Base-by-base conservation (phyloP, 2,797 vertebrate genomes). In the Astyanax mexicanus region DNA sequence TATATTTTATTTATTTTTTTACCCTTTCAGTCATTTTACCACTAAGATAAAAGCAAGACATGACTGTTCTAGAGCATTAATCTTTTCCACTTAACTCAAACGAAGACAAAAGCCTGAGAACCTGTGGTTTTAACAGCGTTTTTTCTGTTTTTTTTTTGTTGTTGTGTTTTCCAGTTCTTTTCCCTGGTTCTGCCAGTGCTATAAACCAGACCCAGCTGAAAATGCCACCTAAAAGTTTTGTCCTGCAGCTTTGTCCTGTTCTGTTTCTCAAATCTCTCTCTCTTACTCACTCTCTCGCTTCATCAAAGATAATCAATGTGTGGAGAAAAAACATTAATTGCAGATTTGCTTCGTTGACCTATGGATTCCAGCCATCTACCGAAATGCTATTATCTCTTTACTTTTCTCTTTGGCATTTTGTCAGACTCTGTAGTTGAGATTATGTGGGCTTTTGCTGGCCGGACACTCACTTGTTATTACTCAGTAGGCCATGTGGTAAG, bases 81-180 rank as follows among this genome's bases (percentile, higher is more conserved):
- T 85, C 88, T 87, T 90, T 85, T 96, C 96, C 95, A 95, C 94
- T 93, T 95, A 94, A 95, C 95, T 91, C 95, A 93, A 92, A 93
- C 92, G 42, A n/a, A n/a, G n/a, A n/a, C n/a, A 92, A 72, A 95
- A 92, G 93, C 86, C 88, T 93, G 95, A 95, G 96, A 94, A 96
- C 93, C 94, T 93, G n/a, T 93, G n/a, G n/a, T 97, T 95, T 98
- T 99, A 99, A 99, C 95, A 94, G 96, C 98, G 96, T 96, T 98
- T 80, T n/a, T 82, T 75, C 72, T 75, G 95, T 98, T 96, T 98
- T 96, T 98, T n/a, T 98, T 96, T 98, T 98, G 96, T 99, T 98
- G 96, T 99, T 98, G 97, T 99, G 97, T 99, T 98, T 98, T 98
- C 97, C 98, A 99, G 97, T 99, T 99, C 95, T 99, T 98, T 98